Evolutionary conservation across 1,140 invertebrate species (phyloP), one percentile per base, ranked within the genome.

Genomic region (Ceratoteleas bidentatus): DNA sequence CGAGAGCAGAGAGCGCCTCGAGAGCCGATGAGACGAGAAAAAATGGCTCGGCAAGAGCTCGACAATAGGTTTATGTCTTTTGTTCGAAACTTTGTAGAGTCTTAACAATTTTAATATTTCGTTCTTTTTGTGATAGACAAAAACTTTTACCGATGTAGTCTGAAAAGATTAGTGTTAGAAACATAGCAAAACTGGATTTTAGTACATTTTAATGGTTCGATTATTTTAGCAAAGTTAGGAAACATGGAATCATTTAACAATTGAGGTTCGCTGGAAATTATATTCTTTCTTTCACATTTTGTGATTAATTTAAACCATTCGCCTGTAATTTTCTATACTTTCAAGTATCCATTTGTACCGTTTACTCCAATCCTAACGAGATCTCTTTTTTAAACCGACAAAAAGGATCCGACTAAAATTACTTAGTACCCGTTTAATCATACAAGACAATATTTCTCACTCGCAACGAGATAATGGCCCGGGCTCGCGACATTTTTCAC

Each of bases 11-110:
- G 54, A 72, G 47, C 56, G 58, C 64, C 69, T 62, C 47, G 38
- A 81, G 72, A 72, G 36, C 24, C n/a, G 38, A 70, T 61, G 16
- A 70, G 54, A 69, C 32, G 45, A 54, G 49, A 70, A 76, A 81
- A 81, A 81, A 70, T 70, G 45, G 56, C 52, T 66, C 65, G 53
- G n/a, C 24, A 33, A 81, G 58, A 64, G 58, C 38, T 54, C 49
- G 14, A 54, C 57, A 56, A 70, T 64, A 11, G 69, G 52, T 81
- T 81, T 69, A 81, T 62, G 66, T 73, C 79, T 72, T 73, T 76
- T 73, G 73, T 82, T 82, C 38, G 13, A 69, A 74, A 69, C 14
- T n/a, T 11, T 6, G 9, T 14, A 9, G 38, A 43, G 54, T 56
- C 6, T 14, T 56, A 68, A 54, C 36, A 64, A 69, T 75, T 57